Percentiles rank a stretch among this genome's conserved stretches.
Evolutionary conservation across 2,113 vertebrate species (phyloP).

Genomic region (Ophthalmolycus amberensis): DNA sequence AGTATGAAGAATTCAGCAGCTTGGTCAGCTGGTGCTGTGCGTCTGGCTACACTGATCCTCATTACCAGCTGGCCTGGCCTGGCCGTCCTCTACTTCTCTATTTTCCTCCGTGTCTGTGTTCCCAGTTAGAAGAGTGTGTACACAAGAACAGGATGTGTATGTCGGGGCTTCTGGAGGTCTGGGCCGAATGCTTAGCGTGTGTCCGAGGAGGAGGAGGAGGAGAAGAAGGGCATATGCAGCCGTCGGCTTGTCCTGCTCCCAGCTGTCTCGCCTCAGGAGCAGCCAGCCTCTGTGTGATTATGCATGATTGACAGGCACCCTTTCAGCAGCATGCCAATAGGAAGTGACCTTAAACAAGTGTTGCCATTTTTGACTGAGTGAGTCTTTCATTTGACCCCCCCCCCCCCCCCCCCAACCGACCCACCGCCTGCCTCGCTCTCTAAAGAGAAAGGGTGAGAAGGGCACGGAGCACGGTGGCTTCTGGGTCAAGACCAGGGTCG

Average conservation of each 20-base stretch:
- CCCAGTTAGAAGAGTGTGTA: conserved; percentile 19
- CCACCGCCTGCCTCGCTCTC: conserved; percentile 32
- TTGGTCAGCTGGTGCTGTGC: neutral
- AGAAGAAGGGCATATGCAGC: conserved; percentile 43
- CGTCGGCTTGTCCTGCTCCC: conserved; percentile 47
- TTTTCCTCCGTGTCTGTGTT: conserved; percentile 20
- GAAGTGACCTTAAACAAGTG: conserved; percentile 84
- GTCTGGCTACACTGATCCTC: conserved; percentile 16
- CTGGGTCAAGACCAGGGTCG: conserved; percentile 68
- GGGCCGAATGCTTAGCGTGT: conserved; percentile 30
- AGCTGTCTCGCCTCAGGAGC: conserved; percentile 59
- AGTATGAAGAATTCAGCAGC: conserved; percentile 17
- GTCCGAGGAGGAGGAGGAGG: conserved; percentile 10
- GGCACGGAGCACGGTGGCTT: conserved; percentile 44
- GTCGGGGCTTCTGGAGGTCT: conserved; percentile 14
- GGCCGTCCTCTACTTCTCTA: neutral
- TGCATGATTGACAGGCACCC: conserved; percentile 78
- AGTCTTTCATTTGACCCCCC: conserved; percentile 24
- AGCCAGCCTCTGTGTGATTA: conserved; percentile 59
- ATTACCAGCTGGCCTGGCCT: conserved; percentile 57
- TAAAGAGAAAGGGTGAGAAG: conserved; percentile 58
- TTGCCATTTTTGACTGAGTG: conserved; percentile 70
- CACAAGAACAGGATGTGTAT: conserved; percentile 42
- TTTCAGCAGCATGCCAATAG: conserved; percentile 72
- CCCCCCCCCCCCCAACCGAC: neutral